Conservation (phyloP, 2,797 vertebrate genomes). For the Chaunax sp. region DNA sequence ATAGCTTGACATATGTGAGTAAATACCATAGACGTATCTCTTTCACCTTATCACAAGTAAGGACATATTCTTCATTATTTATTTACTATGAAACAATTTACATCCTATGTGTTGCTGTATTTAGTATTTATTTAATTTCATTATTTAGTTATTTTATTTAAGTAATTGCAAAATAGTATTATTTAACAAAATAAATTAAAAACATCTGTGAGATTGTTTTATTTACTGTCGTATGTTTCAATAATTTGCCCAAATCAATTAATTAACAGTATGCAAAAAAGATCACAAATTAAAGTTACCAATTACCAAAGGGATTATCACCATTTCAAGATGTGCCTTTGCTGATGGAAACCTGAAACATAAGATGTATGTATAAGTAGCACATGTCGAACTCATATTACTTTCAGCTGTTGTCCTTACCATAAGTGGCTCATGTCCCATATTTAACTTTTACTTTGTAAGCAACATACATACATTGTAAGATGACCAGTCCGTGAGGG, state of each 20-base stretch:
- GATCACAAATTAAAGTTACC: constrained; percentile 22
- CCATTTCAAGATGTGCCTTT: no score
- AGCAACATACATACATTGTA: constrained; percentile 18
- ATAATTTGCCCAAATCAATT: not conserved
- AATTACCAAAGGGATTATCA: no score
- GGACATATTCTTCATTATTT: constrained; percentile 3
- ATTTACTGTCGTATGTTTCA: not conserved
- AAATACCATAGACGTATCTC: constrained; percentile 51
- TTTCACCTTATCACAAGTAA: constrained; percentile 25
- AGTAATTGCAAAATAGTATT: no score
- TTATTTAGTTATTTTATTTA: not conserved
- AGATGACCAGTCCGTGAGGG: constrained; percentile 2
- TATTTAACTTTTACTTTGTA: constrained; percentile 61
- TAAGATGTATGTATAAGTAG: no score
- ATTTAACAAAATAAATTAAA: no score
- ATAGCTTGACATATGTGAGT: constrained; percentile 59
- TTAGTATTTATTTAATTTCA: not conserved
- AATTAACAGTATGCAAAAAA: not conserved
- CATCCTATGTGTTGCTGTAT: not conserved
- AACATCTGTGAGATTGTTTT: no score
- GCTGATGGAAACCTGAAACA: no score
- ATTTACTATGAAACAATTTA: constrained; percentile 1
- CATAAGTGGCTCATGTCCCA: no score
- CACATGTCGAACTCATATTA: no score
- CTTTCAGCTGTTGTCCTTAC: no score